Evolutionary conservation across 2,113 vertebrate genomes (phyloP).

Genomic region (Dasyprocta punctata): DNA sequence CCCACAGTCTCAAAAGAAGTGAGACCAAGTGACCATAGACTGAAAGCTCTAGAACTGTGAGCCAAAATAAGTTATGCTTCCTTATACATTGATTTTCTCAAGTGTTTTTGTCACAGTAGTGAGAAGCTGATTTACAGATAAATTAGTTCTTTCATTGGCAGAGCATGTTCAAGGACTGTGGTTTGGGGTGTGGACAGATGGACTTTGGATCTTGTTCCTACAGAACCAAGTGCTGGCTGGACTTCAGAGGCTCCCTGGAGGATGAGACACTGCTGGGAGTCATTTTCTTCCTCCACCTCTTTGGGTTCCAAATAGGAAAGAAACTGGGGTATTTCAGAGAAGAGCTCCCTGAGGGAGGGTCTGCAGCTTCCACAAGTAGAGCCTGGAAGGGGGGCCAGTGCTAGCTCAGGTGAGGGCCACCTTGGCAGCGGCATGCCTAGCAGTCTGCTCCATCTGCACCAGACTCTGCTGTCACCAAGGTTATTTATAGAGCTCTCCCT

Average conservation of each 20-base stretch:
- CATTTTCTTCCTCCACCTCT: accelerated
- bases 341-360: too few relatives aligned
- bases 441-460: accelerated
- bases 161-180: background rate
- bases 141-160: background rate
- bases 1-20: background rate
- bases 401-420: accelerated
- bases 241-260: too few relatives aligned
- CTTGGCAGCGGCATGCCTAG: accelerated
- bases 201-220: too few relatives aligned
- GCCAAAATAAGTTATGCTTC: background rate
- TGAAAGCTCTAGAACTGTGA: background rate
- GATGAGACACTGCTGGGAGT: background rate
- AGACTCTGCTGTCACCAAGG: background rate
- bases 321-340: background rate
- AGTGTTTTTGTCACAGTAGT: background rate
- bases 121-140: background rate
- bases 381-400: background rate
- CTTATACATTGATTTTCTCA: background rate
- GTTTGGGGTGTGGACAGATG: accelerated
- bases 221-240: accelerated
- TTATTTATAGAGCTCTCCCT: background rate
- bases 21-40: accelerated
- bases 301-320: background rate
- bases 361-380: background rate